Conservation (phyloP, 2,797 vertebrate genomes). For the Microtus agrestis region DNA sequence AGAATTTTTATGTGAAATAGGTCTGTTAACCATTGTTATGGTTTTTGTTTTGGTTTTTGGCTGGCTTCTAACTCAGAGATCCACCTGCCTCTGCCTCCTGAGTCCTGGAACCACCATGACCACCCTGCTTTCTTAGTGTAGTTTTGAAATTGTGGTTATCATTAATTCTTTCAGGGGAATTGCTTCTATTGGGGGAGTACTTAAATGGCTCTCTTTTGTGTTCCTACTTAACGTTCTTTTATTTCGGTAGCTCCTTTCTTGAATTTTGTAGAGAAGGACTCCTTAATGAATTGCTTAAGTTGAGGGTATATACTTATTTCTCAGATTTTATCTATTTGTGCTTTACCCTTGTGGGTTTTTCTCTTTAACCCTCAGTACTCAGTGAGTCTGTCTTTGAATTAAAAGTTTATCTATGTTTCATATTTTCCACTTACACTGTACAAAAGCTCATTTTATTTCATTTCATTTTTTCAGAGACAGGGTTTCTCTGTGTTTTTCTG, state of each 20-base stretch:
- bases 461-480: not conserved
- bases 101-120: not conserved
- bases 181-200: slow-evolving; percentile 43
- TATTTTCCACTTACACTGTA: not conserved
- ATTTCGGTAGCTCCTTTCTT: slow-evolving; percentile 36
- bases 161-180: slow-evolving; percentile 27
- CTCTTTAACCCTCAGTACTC: slow-evolving; percentile 48
- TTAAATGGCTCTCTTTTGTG: not conserved
- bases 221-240: not conserved
- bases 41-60: not conserved
- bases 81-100: not conserved
- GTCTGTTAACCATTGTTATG: not conserved
- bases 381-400: slow-evolving; percentile 43
- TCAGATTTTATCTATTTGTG: slow-evolving; percentile 40
- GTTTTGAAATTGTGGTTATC: slow-evolving; percentile 49
- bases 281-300: slow-evolving; percentile 41
- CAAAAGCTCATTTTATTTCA: not conserved
- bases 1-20: slow-evolving; percentile 32
- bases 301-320: slow-evolving; percentile 42
- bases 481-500: not conserved
- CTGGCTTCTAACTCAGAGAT: not conserved
- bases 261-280: slow-evolving; percentile 44
- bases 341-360: slow-evolving; percentile 31
- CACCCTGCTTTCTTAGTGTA: not conserved
- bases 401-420: slow-evolving; percentile 47